Evolutionary conservation across 2,888 invertebrate species (phyloP), one percentile per base, ranked within the genome.

Genomic region (Caenorhabditis drosophilae): DNA sequence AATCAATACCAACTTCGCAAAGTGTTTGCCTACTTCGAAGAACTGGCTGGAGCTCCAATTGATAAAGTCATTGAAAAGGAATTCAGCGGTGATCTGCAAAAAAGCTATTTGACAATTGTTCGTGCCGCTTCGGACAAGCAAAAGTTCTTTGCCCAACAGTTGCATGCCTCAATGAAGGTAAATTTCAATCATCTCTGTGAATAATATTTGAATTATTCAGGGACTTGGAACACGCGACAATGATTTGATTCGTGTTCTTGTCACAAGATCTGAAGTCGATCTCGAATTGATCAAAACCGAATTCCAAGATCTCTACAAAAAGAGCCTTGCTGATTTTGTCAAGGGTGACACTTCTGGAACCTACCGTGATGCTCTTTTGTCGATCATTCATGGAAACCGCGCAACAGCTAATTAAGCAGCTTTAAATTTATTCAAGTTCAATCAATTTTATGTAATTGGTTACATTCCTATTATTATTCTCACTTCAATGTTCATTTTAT

Each of bases 241-340:
- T 42, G 74, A 76, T 46, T 59, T 79, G 34, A 81, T 77, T 51
- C 73, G 81, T 4, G 73, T 81, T 22, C 44, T 82, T n/a, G 80
- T 81, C 26, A 66, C 73, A 12, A 70, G 81, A 11, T 67, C 77
- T 4, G 82, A 82, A 38, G 71, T 75, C 56, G 93, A 93, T 84
- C 88, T 93, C 87, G 89, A 88, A 0, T 91, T 92, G 78, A 91
- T 93, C 79, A 91, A 91, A 74, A 87, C 88, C 67, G 90, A 90
- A 78, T 94, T 90, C 85, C 88, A 89, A 42, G 66, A 63, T 27
- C 56, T 76, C 49, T 78, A 73, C 73, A 56, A 63, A 40, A 78
- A 76, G 59, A 44, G 70, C 7, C 66, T 81, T 40, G 72, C 72
- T 35, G 73, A 76, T 9, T 50, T 66, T 23, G 76, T 79, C 54